Conservation (phyloP, 1,140 invertebrate genomes). For the Yoshiicerus persimilis region DNA sequence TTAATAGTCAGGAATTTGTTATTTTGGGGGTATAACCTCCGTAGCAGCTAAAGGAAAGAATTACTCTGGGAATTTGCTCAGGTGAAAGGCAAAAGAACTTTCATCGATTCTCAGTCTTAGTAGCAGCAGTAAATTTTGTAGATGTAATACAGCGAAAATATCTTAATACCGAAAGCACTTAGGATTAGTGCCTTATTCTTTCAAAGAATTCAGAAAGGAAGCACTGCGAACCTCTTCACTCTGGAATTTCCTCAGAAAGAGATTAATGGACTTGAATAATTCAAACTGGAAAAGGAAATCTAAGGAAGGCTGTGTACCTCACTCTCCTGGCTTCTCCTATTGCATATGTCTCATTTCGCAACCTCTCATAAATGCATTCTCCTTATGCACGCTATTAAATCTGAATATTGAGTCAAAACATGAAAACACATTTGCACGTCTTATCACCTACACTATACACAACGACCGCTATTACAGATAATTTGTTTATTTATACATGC, state of each 20-base stretch:
- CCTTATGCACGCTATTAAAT: not conserved
- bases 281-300: not conserved
- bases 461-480: too few relatives aligned
- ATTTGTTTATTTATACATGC: too few relatives aligned
- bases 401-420: not conserved
- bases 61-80: not conserved
- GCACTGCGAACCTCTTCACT: not conserved
- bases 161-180: constrained; percentile 17
- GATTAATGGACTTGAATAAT: constrained; percentile 18
- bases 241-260: not conserved
- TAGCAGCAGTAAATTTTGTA: not conserved
- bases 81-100: not conserved
- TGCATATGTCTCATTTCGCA: not conserved
- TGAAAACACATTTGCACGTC: not conserved
- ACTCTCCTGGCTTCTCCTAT: not conserved
- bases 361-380: not conserved
- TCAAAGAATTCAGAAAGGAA: not conserved
- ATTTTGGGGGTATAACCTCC: not conserved
- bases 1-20: not conserved
- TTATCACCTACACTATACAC: not conserved
- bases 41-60: not conserved
- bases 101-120: not conserved
- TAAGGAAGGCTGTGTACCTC: not conserved
- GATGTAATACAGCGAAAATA: not conserved
- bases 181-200: constrained; percentile 17